A percentile compares a stretch with the other conserved stretches of the same genome.
Conservation (phyloP, 2,113 vertebrate genomes). For the Daubentonia madagascariensis region DNA sequence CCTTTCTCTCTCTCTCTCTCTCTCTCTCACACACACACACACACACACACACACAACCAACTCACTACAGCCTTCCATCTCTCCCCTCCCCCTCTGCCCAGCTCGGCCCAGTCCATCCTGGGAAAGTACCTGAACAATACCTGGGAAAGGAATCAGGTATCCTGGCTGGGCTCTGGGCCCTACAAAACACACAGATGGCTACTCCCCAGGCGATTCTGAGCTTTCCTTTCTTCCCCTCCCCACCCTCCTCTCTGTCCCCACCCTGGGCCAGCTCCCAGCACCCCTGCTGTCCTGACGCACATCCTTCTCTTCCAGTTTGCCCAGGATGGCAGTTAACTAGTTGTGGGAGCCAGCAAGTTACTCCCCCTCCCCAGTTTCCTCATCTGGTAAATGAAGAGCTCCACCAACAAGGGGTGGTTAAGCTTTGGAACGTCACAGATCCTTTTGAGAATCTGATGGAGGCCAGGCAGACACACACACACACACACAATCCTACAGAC, state of each 20-base stretch:
- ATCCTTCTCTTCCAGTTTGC: not conserved
- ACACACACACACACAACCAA: not conserved
- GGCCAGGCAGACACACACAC: not conserved
- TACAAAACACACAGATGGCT: conserved; percentile 68
- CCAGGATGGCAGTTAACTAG: not conserved
- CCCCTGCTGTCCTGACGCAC: not conserved
- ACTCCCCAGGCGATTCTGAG: conserved; percentile 59
- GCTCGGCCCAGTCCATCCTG: conserved; percentile 44
- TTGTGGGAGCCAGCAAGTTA: not conserved
- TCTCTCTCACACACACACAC: not conserved
- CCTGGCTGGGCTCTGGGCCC: conserved; percentile 15
- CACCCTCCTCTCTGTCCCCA: not conserved
- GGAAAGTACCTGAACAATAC: conserved; percentile 70
- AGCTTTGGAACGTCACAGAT: not conserved
- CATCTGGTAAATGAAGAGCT: not conserved
- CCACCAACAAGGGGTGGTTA: not conserved
- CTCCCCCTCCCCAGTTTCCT: not conserved
- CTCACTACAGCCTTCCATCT: not conserved
- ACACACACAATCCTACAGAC: not conserved
- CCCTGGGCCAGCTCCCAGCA: not conserved
- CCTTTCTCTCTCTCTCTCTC: too few relatives aligned
- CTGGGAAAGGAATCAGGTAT: conserved; percentile 60
- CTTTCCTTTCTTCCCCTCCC: not conserved
- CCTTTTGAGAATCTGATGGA: not conserved
- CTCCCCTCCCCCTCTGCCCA: not conserved